Evolutionary conservation across 2,113 vertebrate genomes (phyloP).

Genomic region (Brienomyrus brachyistius): DNA sequence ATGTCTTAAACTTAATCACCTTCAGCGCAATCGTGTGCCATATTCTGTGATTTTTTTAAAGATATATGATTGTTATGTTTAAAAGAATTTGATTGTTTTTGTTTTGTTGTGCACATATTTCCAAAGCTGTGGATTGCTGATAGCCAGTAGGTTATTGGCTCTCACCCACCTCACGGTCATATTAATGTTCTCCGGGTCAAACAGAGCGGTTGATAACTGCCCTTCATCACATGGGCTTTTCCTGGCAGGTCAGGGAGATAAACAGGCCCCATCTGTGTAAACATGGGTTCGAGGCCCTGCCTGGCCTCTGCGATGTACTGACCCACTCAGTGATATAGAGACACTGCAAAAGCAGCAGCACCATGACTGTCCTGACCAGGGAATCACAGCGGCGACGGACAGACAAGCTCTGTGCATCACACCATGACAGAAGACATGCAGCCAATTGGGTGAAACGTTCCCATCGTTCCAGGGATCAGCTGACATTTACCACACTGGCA

Average conservation of each 20-base stretch:
- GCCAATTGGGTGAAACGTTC: background rate
- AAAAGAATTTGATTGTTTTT: background rate
- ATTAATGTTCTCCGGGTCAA: background rate
- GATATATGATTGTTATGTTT: background rate
- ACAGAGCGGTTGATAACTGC: background rate
- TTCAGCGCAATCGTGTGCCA: background rate
- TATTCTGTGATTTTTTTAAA: background rate
- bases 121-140: background rate
- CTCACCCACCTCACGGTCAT: background rate
- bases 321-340: background rate
- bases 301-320: background rate
- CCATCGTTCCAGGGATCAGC: background rate
- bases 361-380: too few species aligned
- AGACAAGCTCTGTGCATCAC: background rate
- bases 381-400: background rate
- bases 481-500: background rate
- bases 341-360: background rate
- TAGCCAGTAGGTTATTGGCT: background rate
- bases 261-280: conserved; percentile 38
- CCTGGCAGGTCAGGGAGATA: conserved; percentile 25
- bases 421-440: background rate
- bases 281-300: conserved; percentile 17
- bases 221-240: conserved; percentile 15
- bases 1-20: background rate
- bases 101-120: background rate